These are phyloP conservation scores for Astreopora myriophthalma DNA, from an alignment of 64 coral and sea anemone species.

Conservation along the genomic window DNA sequence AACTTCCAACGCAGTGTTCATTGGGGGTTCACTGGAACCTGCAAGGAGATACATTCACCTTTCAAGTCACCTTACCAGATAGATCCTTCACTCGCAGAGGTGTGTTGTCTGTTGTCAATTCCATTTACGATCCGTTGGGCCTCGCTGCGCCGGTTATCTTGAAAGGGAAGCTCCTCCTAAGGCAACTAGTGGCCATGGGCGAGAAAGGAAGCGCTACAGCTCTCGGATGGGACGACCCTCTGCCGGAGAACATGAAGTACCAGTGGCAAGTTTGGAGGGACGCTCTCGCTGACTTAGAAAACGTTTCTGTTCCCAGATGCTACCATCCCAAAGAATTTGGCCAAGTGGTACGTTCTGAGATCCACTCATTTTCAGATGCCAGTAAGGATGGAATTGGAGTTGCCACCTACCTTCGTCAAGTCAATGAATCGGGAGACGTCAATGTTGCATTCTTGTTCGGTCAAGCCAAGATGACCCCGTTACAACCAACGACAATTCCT, in stretches of 20 bases:
- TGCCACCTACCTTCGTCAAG: slow-evolving; percentile 16
- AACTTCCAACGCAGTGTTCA: not conserved
- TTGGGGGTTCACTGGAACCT: slow-evolving; percentile 22
- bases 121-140: not conserved
- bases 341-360: not conserved
- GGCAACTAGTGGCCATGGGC: not conserved
- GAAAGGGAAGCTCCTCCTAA: not conserved
- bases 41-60: not conserved
- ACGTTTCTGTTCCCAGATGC: slow-evolving; percentile 11
- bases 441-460: slow-evolving; percentile 19
- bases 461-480: slow-evolving; percentile 23
- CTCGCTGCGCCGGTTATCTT: not conserved
- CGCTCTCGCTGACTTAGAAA: not conserved
- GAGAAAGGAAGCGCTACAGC: not conserved
- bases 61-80: not conserved
- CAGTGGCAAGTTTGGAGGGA: slow-evolving; percentile 39
- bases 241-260: not conserved
- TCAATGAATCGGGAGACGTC: not conserved
- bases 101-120: not conserved
- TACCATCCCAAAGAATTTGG: slow-evolving; percentile 36
- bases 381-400: slow-evolving; percentile 34
- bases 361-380: slow-evolving; percentile 56
- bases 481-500: slow-evolving; percentile 3
- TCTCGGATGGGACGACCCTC: slow-evolving; percentile 21
- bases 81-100: slow-evolving; percentile 6